phyloP scores from a whole-genome alignment of 1,140 invertebrate genomes.

The Drosophila pseudoananassae region DNA sequence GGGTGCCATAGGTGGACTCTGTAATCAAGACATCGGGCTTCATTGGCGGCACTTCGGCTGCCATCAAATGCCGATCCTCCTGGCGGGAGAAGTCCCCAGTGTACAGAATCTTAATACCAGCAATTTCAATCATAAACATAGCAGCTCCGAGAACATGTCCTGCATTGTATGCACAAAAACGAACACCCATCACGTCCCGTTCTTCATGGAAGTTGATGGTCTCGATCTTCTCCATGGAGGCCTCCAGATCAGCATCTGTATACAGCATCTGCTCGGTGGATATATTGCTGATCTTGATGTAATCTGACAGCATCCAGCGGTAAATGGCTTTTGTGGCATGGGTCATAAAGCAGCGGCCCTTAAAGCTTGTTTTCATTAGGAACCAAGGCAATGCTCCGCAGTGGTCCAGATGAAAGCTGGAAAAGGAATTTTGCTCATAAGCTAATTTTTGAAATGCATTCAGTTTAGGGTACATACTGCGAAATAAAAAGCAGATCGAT shows the following conservation, averaged over 20 bases:
- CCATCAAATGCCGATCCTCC: slow-evolving; percentile 99
- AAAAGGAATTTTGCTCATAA: background rate
- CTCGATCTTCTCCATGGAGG: slow-evolving; percentile 99
- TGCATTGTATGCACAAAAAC: slow-evolving; percentile 99
- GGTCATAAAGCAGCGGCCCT: slow-evolving; percentile 99
- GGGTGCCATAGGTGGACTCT: slow-evolving; percentile 99
- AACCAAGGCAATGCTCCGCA: slow-evolving; percentile 99
- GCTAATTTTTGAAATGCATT: background rate
- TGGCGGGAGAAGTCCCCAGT: slow-evolving; percentile 99
- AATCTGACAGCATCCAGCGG: slow-evolving; percentile 99
- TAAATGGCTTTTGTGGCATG: slow-evolving; percentile 99
- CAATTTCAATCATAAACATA: slow-evolving; percentile 99
- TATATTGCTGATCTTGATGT: slow-evolving; percentile 99
- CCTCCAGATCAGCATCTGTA: slow-evolving; percentile 97
- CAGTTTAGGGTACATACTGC: slow-evolving; percentile 88
- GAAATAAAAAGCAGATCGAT: slow-evolving; percentile 98
- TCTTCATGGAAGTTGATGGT: slow-evolving; percentile 99
- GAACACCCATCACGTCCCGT: slow-evolving; percentile 97
- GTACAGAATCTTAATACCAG: slow-evolving; percentile 97
- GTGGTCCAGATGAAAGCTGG: slow-evolving; percentile 98
- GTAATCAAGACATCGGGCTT: slow-evolving; percentile 98
- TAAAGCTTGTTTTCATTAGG: slow-evolving; percentile 98
- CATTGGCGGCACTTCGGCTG: slow-evolving; percentile 98
- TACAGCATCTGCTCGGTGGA: slow-evolving; percentile 99
- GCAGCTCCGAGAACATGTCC: slow-evolving; percentile 99